Conservation (phyloP, 2,888 invertebrate species). For the Lepidocyrtinus sp. region DNA sequence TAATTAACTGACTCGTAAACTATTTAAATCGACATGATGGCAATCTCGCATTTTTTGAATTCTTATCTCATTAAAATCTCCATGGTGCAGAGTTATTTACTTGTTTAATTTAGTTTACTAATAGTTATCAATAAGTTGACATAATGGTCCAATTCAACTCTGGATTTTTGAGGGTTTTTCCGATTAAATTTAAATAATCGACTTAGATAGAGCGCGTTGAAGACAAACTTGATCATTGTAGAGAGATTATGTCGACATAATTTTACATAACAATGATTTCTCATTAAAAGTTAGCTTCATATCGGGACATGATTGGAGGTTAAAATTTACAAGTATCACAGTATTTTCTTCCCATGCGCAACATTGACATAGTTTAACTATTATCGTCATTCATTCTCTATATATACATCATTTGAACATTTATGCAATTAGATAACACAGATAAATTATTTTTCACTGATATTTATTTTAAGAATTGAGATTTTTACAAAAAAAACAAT, state of each 20-base stretch:
- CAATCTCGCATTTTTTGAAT: too few species aligned
- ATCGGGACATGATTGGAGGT: not conserved
- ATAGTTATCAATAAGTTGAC: not conserved
- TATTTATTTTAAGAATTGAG: not conserved
- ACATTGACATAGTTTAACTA: not conserved
- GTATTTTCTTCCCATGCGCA: constrained; percentile 16
- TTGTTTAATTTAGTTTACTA: not conserved
- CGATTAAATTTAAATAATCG: not conserved
- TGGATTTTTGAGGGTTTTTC: not conserved
- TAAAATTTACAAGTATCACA: constrained; percentile 15
- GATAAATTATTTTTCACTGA: too few species aligned
- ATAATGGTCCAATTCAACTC: constrained; percentile 31
- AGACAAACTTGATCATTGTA: not conserved
- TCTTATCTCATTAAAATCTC: too few species aligned
- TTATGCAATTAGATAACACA: not conserved
- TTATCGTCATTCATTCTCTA: not conserved
- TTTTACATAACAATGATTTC: not conserved
- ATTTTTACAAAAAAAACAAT: not conserved
- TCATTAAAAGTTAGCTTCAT: not conserved
- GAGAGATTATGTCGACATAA: constrained; percentile 29
- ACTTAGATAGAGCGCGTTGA: not conserved
- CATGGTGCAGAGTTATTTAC: too few species aligned
- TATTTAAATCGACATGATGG: too few species aligned
- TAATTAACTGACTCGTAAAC: not conserved
- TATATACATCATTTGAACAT: not conserved